Percentiles rank a stretch among this genome's conserved stretches.
Conservation (phyloP, 2,888 invertebrate species). For the Hirtodrosophila cameraria region DNA sequence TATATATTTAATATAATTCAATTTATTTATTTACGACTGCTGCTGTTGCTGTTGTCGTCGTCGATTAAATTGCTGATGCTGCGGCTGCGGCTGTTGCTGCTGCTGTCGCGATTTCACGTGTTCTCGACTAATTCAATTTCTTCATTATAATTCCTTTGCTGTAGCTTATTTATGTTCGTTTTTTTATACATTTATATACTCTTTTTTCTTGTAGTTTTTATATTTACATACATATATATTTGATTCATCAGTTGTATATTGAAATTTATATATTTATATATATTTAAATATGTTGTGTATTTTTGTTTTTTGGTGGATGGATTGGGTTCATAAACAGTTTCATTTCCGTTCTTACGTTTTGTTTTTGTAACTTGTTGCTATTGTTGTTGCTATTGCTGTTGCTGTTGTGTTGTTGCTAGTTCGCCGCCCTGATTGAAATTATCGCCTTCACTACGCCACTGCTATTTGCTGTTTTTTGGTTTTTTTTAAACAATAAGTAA, state of each 20-base stretch:
- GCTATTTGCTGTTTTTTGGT: too few relatives aligned
- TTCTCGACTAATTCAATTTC: conserved; percentile 29
- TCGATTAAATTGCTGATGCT: conserved; percentile 18
- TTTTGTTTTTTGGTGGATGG: conserved; percentile 59
- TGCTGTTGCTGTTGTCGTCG: conserved; percentile 11
- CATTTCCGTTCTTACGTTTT: conserved; percentile 14
- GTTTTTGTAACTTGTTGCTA: background rate
- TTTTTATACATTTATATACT: conserved; percentile 5
- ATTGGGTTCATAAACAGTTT: conserved; percentile 62
- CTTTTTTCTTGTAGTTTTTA: conserved; percentile 6
- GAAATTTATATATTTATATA: conserved; percentile 2
- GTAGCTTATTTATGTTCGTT: conserved; percentile 13
- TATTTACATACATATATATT: conserved; percentile 11
- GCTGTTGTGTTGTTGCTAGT: conserved; percentile 9
- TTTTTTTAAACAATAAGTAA: conserved; percentile 43
- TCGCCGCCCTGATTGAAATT: conserved; percentile 29
- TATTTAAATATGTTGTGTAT: conserved; percentile 23
- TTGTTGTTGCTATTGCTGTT: conserved; percentile 7
- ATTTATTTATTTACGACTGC: conserved; percentile 22
- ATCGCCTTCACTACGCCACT: conserved; percentile 35
- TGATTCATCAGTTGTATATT: background rate
- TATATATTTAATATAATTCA: conserved; percentile 20
- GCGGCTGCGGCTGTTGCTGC: conserved; percentile 12
- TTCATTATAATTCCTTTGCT: background rate
- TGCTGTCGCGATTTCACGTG: conserved; percentile 17